phyloP scores from a whole-genome alignment of 2,113 vertebrate genomes.

The Larimichthys polyactis region DNA sequence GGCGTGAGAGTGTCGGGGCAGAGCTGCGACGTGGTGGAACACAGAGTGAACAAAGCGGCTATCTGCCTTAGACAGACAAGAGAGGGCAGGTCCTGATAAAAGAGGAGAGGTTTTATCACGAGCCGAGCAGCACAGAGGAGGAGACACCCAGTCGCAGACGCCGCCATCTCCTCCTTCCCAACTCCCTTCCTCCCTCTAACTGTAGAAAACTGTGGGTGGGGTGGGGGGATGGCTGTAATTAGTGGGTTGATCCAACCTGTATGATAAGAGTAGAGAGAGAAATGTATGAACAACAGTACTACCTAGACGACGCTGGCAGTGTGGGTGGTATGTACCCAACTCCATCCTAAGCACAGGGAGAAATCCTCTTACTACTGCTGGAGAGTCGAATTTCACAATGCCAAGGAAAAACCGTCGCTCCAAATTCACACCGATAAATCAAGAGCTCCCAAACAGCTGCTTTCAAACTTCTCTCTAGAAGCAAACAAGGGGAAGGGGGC shows the following conservation, averaged over 20 bases:
- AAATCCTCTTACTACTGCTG: slow-evolving; percentile 59
- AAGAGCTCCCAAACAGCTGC: slow-evolving; percentile 78
- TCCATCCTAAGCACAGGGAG: slow-evolving; percentile 70
- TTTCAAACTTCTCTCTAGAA: slow-evolving; percentile 83
- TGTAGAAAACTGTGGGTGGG: slow-evolving; percentile 42
- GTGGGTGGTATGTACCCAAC: slow-evolving; percentile 49
- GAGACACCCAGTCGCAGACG: slow-evolving; percentile 67
- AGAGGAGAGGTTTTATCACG: slow-evolving; percentile 76
- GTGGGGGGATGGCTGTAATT: slow-evolving; percentile 64
- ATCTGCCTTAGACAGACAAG: slow-evolving; percentile 76
- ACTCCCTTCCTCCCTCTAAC: slow-evolving; percentile 43
- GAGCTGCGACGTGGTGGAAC: slow-evolving; percentile 24
- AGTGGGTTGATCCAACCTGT: slow-evolving; percentile 54
- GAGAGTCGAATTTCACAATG: slow-evolving; percentile 55
- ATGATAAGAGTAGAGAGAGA: slow-evolving; percentile 31
- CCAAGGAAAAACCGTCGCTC: slow-evolving; percentile 65
- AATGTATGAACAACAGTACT: slow-evolving; percentile 47
- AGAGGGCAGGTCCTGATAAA: slow-evolving; percentile 75
- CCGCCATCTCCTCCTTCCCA: slow-evolving; percentile 46
- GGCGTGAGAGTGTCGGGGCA: slow-evolving; percentile 18
- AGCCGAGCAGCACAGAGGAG: slow-evolving; percentile 74
- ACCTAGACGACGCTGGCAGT: slow-evolving; percentile 48
- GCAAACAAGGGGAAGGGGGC: slow-evolving; percentile 33
- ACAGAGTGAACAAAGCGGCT: slow-evolving; percentile 62
- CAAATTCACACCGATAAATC: slow-evolving; percentile 43